A percentile compares a stretch with the other conserved stretches of the same genome.
Conservation (phyloP, 2,888 invertebrate species). For the Himalopsyche kuldschensis region DNA sequence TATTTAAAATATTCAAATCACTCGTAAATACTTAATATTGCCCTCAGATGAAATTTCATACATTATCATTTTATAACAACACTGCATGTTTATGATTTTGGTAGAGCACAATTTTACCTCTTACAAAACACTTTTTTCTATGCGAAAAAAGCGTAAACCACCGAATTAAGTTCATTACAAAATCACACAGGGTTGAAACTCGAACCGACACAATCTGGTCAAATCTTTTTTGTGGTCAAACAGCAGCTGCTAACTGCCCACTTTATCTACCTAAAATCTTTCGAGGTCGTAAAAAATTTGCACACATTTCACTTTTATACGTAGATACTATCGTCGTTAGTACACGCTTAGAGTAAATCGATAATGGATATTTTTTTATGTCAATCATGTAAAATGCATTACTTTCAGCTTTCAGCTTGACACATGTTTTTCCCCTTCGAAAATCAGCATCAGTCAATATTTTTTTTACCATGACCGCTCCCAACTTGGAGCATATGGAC, state of each 20-base stretch:
- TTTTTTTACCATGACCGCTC: too few relatives aligned
- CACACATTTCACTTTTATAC: neutral
- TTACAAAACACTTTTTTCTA: neutral
- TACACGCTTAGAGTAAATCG: too few relatives aligned
- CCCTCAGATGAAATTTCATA: too few relatives aligned
- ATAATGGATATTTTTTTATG: too few relatives aligned
- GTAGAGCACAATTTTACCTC: neutral
- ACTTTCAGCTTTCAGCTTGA: too few relatives aligned
- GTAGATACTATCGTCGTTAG: neutral
- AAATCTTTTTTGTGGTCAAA: conserved; percentile 33
- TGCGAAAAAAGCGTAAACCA: neutral
- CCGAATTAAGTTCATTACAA: neutral
- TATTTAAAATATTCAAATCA: too few relatives aligned
- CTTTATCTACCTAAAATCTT: neutral
- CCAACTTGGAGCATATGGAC: too few relatives aligned
- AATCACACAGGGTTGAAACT: conserved; percentile 19
- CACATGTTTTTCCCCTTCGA: too few relatives aligned
- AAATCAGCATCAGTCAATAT: too few relatives aligned
- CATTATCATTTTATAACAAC: too few relatives aligned
- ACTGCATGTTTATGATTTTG: neutral
- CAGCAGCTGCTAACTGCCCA: conserved; percentile 24
- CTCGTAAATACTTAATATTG: too few relatives aligned
- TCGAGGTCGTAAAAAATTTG: neutral
- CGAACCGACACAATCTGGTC: conserved; percentile 31
- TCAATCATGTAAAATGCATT: too few relatives aligned